These are phyloP conservation scores for Trichacis sp. DNA, from an alignment of 2,888 invertebrate genomes.

Conservation along the genomic window DNA sequence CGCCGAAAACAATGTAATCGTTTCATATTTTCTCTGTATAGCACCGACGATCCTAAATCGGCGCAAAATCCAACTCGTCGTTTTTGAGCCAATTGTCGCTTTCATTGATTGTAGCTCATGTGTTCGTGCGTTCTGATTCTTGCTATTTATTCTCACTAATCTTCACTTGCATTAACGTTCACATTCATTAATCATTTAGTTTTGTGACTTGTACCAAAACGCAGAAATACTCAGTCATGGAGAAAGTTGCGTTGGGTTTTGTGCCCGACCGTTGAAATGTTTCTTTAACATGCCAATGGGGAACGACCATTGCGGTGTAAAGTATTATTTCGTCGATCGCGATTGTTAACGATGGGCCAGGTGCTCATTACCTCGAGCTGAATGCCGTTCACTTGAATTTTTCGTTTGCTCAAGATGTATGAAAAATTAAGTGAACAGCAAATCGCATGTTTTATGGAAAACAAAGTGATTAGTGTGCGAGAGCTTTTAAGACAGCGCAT, in stretches of 20 bases:
- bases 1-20: constrained; percentile 29
- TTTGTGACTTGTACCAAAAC: neutral
- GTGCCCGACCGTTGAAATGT: constrained; percentile 11
- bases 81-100: constrained; percentile 5
- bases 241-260: constrained; percentile 13
- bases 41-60: constrained; percentile 11
- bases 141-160: neutral
- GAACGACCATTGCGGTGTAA: constrained; percentile 37
- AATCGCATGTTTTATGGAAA: constrained; percentile 34
- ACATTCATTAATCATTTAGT: too few relatives aligned
- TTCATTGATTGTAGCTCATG: neutral
- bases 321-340: constrained; percentile 44
- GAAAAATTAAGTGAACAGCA: constrained; percentile 60
- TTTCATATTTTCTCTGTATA: constrained; percentile 10
- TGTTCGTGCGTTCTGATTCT: constrained; percentile 11
- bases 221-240: constrained; percentile 1
- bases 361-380: constrained; percentile 19
- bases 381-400: constrained; percentile 57
- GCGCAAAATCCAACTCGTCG: constrained; percentile 19
- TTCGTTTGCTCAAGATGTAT: constrained; percentile 58
- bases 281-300: constrained; percentile 27
- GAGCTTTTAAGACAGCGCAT: neutral
- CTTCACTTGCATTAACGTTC: neutral
- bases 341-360: constrained; percentile 8
- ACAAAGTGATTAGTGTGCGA: constrained; percentile 17